Conservation (phyloP, 2,797 vertebrate species). For the Enteromius treurensis region DNA sequence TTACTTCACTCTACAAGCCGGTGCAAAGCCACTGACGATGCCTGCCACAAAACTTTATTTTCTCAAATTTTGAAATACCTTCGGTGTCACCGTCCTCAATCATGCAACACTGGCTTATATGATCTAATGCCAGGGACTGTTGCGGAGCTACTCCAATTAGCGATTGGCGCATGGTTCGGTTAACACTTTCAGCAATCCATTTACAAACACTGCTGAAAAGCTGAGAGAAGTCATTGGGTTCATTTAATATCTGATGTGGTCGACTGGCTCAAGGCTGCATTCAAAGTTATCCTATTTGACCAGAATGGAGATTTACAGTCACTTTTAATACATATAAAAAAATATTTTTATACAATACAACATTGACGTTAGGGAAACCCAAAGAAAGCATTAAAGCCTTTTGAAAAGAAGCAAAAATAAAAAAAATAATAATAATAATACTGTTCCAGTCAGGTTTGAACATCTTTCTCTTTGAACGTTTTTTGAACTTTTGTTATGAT, state of each 20-base stretch:
- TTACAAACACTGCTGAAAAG: constrained; percentile 45
- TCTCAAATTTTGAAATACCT: constrained; percentile 12
- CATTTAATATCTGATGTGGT: constrained; percentile 24
- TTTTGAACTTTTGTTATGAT: neutral
- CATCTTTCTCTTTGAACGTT: neutral
- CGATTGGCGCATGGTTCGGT: constrained; percentile 23
- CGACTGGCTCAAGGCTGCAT: neutral
- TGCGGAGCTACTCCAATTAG: constrained; percentile 42
- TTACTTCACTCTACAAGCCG: constrained; percentile 25
- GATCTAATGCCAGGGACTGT: neutral
- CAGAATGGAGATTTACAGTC: neutral
- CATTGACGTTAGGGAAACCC: neutral
- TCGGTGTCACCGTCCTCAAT: neutral
- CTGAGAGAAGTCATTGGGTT: constrained; percentile 37
- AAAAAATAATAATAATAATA: neutral
- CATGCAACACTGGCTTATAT: constrained; percentile 28
- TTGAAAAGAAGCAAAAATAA: neutral
- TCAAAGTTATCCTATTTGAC: neutral
- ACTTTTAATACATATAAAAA: neutral
- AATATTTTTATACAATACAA: neutral
- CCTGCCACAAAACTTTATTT: constrained; percentile 21
- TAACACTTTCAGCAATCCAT: constrained; percentile 47
- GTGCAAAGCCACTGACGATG: neutral
- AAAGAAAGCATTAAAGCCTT: neutral
- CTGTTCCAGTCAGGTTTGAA: neutral